A percentile compares a stretch with the other conserved stretches of the same genome.
phyloP scores from a whole-genome alignment of 2,888 invertebrate genomes.

The Caenorhabditis becei region DNA sequence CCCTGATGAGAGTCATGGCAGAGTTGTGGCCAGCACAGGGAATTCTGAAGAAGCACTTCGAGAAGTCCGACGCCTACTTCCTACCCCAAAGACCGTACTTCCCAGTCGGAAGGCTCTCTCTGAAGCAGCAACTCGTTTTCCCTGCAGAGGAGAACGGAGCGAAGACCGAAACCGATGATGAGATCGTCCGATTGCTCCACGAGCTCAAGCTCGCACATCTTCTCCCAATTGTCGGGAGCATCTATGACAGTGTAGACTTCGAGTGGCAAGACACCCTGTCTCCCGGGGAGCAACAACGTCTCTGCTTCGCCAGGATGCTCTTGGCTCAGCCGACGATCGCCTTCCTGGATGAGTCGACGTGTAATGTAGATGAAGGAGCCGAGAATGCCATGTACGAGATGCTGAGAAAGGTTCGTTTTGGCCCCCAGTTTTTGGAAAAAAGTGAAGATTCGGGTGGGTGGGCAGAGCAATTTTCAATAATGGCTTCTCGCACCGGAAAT shows the following conservation, averaged over 20 bases:
- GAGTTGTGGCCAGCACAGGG: conserved; percentile 91
- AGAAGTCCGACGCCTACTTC: conserved; percentile 82
- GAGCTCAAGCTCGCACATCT: conserved; percentile 80
- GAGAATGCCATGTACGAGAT: conserved; percentile 67
- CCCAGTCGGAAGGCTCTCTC: conserved; percentile 83
- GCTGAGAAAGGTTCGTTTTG: conserved; percentile 54
- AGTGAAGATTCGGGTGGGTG: conserved; percentile 14
- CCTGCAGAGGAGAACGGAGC: conserved; percentile 29
- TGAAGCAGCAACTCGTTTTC: conserved; percentile 61
- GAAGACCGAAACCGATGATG: conserved; percentile 26
- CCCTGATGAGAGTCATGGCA: conserved; percentile 91
- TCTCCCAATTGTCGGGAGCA: conserved; percentile 80
- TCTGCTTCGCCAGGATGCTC: conserved; percentile 95
- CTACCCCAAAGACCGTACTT: conserved; percentile 85
- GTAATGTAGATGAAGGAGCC: conserved; percentile 85
- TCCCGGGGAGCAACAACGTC: conserved; percentile 96
- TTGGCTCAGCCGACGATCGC: conserved; percentile 87
- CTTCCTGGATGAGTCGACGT: conserved; percentile 96
- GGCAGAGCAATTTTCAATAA: conserved; percentile 50
- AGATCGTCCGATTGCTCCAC: conserved; percentile 81
- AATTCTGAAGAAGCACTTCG: conserved; percentile 36
- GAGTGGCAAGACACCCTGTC: conserved; percentile 89
- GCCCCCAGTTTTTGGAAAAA: conserved; percentile 5
- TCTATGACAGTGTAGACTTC: conserved; percentile 82
- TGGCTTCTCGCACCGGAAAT: conserved; percentile 56